Conservation (phyloP, 2,113 vertebrate species). For the Ovibos moschatus region DNA sequence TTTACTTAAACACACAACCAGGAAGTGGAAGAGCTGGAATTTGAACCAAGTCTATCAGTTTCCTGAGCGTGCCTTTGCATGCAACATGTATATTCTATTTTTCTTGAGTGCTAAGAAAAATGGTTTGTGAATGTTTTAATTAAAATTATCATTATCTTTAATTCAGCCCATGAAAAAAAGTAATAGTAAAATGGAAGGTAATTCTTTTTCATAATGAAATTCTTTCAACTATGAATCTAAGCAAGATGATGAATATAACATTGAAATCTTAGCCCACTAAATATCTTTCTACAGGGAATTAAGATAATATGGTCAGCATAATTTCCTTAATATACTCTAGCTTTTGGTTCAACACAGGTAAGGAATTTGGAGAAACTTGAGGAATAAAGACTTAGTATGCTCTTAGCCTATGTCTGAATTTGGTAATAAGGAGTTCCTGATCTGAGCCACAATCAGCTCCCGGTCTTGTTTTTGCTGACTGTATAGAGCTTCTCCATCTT, state of each 20-base stretch:
- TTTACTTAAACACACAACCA: background rate
- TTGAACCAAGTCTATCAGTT: background rate
- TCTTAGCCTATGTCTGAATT: background rate
- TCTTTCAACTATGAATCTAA: background rate
- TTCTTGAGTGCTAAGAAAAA: background rate
- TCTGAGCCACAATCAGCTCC: no score
- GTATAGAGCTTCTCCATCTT: no score
- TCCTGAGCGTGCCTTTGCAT: no score
- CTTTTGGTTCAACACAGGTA: background rate
- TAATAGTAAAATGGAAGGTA: background rate
- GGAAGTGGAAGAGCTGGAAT: background rate
- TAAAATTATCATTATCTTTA: background rate
- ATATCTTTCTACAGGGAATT: background rate
- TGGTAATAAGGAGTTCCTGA: no score
- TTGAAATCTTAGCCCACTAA: background rate
- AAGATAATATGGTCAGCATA: background rate
- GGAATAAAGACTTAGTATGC: background rate
- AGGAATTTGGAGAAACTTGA: background rate
- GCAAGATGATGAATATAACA: background rate
- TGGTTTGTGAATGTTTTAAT: background rate
- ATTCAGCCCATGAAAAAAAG: background rate
- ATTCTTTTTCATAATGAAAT: background rate
- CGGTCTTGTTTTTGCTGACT: no score
- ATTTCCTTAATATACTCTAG: background rate
- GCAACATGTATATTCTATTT: background rate